Base-by-base conservation (phyloP, 2,888 invertebrate genomes). In the Paralinhomoeus sp. region DNA sequence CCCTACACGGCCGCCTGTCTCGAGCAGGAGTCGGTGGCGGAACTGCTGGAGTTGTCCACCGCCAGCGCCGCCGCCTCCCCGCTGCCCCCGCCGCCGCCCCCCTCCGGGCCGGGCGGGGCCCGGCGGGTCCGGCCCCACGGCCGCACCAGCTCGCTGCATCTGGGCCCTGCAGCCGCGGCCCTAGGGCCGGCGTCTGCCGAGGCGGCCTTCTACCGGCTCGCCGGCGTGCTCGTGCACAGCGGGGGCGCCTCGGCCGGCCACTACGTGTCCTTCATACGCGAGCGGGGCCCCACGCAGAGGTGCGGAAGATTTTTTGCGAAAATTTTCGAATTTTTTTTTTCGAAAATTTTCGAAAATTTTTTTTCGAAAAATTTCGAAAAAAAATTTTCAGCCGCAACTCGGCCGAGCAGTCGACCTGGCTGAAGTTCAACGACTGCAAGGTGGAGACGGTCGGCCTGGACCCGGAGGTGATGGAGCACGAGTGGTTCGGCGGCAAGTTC, bases 241-340 rank as follows among this genome's bases (percentile, higher is more conserved):
- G 70, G 70, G 2, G 68, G 68, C 53, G 70, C 69, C 20, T 67
- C 64, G 54, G 70, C 69, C 43, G 70, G 70, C 3, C 70, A 70
- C 53, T 70, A 70, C 54, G 70, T 70, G 49, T 67, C 69, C 20
- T 69, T 65, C 53, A 67, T 70, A 42, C 63, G 62, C 48, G 65
- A 66, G 40, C 54, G 63, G 18, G 45, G 48, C 44, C n/a, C n/a
- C n/a, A n/a, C n/a, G n/a, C n/a, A n/a, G n/a, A n/a, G n/a, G n/a
- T n/a, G n/a, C n/a, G n/a, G n/a, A n/a, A n/a, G n/a, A n/a, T n/a
- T n/a, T n/a, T n/a, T n/a, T n/a, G n/a, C n/a, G n/a, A n/a, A n/a
- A n/a, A n/a, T n/a, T n/a, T n/a, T n/a, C n/a, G n/a, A n/a, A n/a
- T n/a, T n/a, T n/a, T n/a, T n/a, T n/a, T n/a, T n/a, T n/a, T n/a